Evolutionary conservation across 2,113 vertebrate species (phyloP), one percentile per base, ranked within the genome.

Genomic region (Stigmatopora argus): DNA sequence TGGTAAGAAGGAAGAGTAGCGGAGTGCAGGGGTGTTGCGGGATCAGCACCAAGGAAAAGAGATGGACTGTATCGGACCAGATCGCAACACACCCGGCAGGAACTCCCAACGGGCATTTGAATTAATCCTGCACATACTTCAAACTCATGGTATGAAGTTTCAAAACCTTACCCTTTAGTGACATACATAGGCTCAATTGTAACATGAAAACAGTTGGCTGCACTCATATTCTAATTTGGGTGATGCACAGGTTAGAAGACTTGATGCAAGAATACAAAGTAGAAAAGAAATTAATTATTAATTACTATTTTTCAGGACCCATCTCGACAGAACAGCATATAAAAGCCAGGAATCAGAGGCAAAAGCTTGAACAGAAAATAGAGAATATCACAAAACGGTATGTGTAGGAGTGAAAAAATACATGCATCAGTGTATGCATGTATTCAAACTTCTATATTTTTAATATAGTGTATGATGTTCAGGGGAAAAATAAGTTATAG

Each of bases 61-160:
- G 88, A 87, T 85, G 84, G 86, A 88, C 86, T 90, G 89, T 88
- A 89, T 89, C 89, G 82, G 87, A 88, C 86, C 89, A 89, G 84
- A 79, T 85, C 77, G 31, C 86, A 73, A 75, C 73, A 80, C 72
- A 80, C 70, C 82, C 84, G 80, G 83, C 84, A 78, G 79, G 83
- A 87, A 86, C 84, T 80, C 78, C 65, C 66, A 81, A 79, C 84
- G 77, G 89, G 87, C 86, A 83, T 89, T 87, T 90, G 88, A 87
- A 88, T 91, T 86, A 92, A 89, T 90, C 87, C 78, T 77, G 67
- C 71, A 79, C 73, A 80, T 72, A 49, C 73, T 66, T 78, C 63
- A 58, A 72, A 73, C 68, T 71, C 73, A 83, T 31, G 77, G 77
- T 81, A 75, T 67, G 80, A 70, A 80, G 85, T 72, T 76, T 69